Evolutionary conservation across 2,797 vertebrate genomes (phyloP), one percentile per base, ranked within the genome.

Genomic region (Scarus forsteni): DNA sequence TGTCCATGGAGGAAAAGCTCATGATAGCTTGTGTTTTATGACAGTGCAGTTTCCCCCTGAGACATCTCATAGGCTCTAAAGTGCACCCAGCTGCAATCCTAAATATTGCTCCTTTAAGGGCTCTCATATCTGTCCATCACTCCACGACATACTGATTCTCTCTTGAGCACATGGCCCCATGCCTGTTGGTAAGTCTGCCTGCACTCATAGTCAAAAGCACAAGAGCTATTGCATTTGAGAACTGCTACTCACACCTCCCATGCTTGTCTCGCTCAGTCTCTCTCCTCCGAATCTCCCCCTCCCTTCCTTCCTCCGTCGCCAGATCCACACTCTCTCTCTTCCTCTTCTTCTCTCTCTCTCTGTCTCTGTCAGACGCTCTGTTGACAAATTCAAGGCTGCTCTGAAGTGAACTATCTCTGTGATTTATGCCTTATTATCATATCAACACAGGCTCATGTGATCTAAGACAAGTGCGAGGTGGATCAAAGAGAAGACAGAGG

Each of bases 321-420:
- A 52, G 75, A 86, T 82, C 46, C 18, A 39, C 36, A 51, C 71
- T 54, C 73, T 53, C 70, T 42, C 57, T 59, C 18, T 70, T 38
- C 62, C 38, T 54, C 15, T n/a, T n/a, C n/a, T n/a, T n/a, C n/a
- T n/a, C n/a, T n/a, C 39, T 46, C 69, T n/a, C 60, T 19, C 46
- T 49, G 68, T 50, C 73, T 85, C 82, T 53, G 69, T 85, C 86
- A 87, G 88, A 85, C 52, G 67, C 84, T 85, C 85, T 85, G 78
- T 89, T 92, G 88, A 80, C 90, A 89, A 86, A 92, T 88, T 92
- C 90, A 92, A 92, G 91, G 93, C 92, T 93, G 88, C 92, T 75
- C 84, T 86, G 81, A 81, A 57, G 79, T 88, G 84, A 85, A 77
- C 70, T 81, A 81, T 84, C 83, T 79, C 83, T 83, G 74, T 93